Evolutionary conservation across 2,888 invertebrate species (phyloP).

Genomic region (Drosophila testacea): DNA sequence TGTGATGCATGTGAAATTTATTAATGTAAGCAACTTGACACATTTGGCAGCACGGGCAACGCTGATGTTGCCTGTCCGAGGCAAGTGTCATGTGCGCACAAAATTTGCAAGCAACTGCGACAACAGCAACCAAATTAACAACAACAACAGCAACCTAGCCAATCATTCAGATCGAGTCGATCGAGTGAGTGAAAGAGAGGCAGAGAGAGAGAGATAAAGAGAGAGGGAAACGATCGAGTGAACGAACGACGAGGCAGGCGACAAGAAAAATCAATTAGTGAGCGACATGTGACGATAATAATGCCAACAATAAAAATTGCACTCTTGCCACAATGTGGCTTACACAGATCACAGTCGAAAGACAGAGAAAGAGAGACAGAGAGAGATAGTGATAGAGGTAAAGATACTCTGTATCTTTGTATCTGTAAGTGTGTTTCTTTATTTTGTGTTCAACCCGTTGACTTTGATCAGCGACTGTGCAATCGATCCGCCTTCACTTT

Average conservation of each 20-base stretch:
- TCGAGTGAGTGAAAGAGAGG: conserved; percentile 16
- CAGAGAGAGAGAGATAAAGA: conserved; percentile 3
- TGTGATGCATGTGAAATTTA: conserved; percentile 72
- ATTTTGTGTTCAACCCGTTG: conserved; percentile 32
- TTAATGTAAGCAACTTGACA: conserved; percentile 79
- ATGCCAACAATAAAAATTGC: conserved; percentile 82
- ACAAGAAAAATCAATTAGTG: conserved; percentile 86
- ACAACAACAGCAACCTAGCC: conserved; percentile 33
- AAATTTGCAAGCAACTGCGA: conserved; percentile 73
- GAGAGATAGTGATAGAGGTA: conserved; percentile 1
- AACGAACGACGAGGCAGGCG: conserved; percentile 79
- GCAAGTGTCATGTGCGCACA: conserved; percentile 76
- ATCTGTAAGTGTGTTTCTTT: conserved; percentile 36
- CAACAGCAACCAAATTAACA: conserved; percentile 66
- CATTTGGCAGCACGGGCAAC: conserved; percentile 75
- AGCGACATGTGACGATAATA: conserved; percentile 85
- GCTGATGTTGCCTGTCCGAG: conserved; percentile 75
- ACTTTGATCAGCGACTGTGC: conserved; percentile 62
- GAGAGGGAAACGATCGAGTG: conserved; percentile 36
- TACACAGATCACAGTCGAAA: conserved; percentile 6
- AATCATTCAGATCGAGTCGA: conserved; percentile 73
- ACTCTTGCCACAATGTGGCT: conserved; percentile 42
- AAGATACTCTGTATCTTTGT: conserved; percentile 35
- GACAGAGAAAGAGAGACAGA: neutral
- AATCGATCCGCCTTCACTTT: conserved; percentile 73